Conservation (phyloP, 2,888 invertebrate genomes). For the Lasius platythorax region DNA sequence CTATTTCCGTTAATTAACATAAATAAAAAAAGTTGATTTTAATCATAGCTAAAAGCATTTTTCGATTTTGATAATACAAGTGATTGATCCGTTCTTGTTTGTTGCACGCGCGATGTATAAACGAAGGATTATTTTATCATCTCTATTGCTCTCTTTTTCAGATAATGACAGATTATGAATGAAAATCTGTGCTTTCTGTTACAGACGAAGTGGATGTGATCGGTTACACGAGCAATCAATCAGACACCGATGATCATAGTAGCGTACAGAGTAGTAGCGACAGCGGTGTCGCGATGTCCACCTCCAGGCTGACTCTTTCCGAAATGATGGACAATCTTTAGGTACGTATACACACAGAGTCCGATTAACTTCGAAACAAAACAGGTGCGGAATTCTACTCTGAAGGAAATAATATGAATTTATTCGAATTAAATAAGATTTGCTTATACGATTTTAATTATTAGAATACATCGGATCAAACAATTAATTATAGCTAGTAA, state of each 20-base stretch:
- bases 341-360: conserved; percentile 71
- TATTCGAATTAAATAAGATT: neutral
- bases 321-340: conserved; percentile 88
- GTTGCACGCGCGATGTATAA: neutral
- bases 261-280: conserved; percentile 92
- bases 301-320: conserved; percentile 89
- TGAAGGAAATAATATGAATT: neutral
- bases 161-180: conserved; percentile 19
- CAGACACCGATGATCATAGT: conserved; percentile 94
- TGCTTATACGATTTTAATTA: conserved; percentile 2
- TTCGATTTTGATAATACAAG: neutral
- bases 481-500: neutral
- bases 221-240: conserved; percentile 94
- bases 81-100: neutral
- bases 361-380: neutral
- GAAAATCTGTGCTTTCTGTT: conserved; percentile 76
- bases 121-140: conserved; percentile 31
- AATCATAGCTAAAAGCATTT: neutral
- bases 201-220: conserved; percentile 95
- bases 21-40: neutral
- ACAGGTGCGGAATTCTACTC: neutral
- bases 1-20: neutral
- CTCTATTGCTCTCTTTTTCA: conserved; percentile 25
- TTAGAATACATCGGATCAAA: neutral
- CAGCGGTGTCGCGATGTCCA: conserved; percentile 91